Evolutionary conservation across 2,888 invertebrate genomes (phyloP).

Genomic region (Pyrochroa serraticornis): DNA sequence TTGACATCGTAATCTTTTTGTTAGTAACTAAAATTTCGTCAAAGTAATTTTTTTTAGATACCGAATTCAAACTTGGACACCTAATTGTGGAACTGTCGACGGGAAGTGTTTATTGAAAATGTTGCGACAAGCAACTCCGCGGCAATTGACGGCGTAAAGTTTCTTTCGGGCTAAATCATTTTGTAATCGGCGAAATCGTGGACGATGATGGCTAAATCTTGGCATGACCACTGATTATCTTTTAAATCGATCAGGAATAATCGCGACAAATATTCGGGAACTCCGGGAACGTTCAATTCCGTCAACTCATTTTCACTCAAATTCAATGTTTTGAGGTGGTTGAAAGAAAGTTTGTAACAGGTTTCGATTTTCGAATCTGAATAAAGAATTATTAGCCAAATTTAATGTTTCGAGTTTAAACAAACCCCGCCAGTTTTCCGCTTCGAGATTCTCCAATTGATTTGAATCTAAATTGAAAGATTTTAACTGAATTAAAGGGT

Average conservation of each 20-base stretch:
- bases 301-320: constrained; percentile 41
- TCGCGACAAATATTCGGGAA: constrained; percentile 31
- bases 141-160: constrained; percentile 4
- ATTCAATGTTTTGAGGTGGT: constrained; percentile 36
- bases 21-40: background rate
- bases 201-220: constrained; percentile 35
- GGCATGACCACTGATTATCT: constrained; percentile 43
- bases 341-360: constrained; percentile 35
- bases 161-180: constrained; percentile 18
- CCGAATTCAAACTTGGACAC: background rate
- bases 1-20: constrained; percentile 12
- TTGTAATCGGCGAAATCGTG: constrained; percentile 30
- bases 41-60: no score
- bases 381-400: constrained; percentile 30
- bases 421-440: constrained; percentile 39
- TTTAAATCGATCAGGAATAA: constrained; percentile 39
- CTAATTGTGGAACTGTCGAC: constrained; percentile 3
- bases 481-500: constrained; percentile 29
- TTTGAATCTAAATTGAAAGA: constrained; percentile 40
- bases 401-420: constrained; percentile 24
- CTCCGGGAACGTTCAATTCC: constrained; percentile 32
- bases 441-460: constrained; percentile 29
- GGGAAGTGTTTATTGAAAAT: background rate
- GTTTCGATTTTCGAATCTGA: constrained; percentile 38
- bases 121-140: constrained; percentile 28